Evolutionary conservation across 1,140 invertebrate species (phyloP).

Genomic region (Lepidurus apus): DNA sequence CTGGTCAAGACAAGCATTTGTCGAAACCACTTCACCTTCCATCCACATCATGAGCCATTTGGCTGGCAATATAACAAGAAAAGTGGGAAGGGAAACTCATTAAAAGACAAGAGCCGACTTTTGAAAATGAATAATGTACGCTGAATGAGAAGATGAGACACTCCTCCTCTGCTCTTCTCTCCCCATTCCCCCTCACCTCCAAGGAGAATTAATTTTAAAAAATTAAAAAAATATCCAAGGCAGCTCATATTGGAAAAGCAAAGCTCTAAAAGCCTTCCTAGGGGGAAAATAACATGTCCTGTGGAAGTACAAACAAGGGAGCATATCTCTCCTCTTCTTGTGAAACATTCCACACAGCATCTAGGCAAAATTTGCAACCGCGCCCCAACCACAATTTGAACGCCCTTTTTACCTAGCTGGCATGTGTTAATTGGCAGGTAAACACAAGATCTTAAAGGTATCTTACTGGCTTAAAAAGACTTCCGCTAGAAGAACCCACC

Average conservation of each 20-base stretch:
- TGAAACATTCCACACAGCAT: constrained; percentile 2
- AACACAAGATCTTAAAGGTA: neutral
- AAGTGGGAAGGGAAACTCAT: constrained; percentile 15
- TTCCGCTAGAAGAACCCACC: neutral
- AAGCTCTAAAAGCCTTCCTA: neutral
- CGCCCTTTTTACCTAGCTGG: constrained; percentile 7
- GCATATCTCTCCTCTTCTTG: neutral
- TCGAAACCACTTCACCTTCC: constrained; percentile 13
- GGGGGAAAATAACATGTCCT: neutral
- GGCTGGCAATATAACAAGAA: constrained; percentile 10
- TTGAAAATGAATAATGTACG: neutral
- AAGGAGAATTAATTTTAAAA: neutral
- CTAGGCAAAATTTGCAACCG: constrained; percentile 1
- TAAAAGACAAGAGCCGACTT: constrained; percentile 9
- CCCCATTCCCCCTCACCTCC: neutral
- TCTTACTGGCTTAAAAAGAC: neutral
- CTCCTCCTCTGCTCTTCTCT: neutral
- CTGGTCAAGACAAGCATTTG: constrained; percentile 21
- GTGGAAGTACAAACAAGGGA: neutral
- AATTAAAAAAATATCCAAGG: neutral
- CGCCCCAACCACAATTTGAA: neutral
- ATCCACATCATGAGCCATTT: constrained; percentile 16
- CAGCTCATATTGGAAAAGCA: neutral
- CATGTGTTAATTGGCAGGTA: constrained; percentile 11
- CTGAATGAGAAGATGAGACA: constrained; percentile 3